These are phyloP conservation scores for Argynnis bischoffii DNA, from an alignment of 2,888 invertebrate species.

Conservation along the genomic window DNA sequence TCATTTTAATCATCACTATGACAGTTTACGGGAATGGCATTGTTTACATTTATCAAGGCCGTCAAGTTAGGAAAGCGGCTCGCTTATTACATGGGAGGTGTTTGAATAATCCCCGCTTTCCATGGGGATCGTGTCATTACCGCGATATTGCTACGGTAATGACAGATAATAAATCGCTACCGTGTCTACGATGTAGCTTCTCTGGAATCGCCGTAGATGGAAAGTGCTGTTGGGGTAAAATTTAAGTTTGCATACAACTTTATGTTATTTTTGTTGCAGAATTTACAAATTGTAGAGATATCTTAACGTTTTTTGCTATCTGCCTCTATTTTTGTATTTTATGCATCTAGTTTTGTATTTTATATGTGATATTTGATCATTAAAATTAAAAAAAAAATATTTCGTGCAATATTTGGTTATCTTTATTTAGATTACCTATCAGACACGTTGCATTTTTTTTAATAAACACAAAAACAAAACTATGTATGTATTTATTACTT, in stretches of 20 bases:
- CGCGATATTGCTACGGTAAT: constrained; percentile 65
- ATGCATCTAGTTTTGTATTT: no score
- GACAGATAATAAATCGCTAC: constrained; percentile 61
- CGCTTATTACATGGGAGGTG: constrained; percentile 49
- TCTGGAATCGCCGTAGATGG: constrained; percentile 37
- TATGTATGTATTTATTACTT: neutral
- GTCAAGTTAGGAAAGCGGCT: constrained; percentile 38
- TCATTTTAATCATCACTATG: constrained; percentile 17
- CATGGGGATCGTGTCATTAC: constrained; percentile 61
- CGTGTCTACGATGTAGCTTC: constrained; percentile 44
- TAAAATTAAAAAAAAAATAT: no score
- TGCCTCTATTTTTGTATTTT: no score
- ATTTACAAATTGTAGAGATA: no score
- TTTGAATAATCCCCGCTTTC: constrained; percentile 53
- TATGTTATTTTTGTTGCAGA: no score
- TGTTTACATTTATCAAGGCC: constrained; percentile 37
- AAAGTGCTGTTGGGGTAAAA: neutral
- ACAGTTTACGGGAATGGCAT: constrained; percentile 28
- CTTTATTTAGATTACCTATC: no score
- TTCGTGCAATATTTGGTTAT: no score
- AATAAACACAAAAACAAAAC: no score
- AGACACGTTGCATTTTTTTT: no score
- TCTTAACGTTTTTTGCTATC: no score
- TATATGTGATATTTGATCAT: no score
- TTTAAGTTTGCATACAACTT: neutral